These are phyloP conservation scores for Caerostris extrusa DNA, from an alignment of 1,140 invertebrate genomes.

Conservation along the genomic window DNA sequence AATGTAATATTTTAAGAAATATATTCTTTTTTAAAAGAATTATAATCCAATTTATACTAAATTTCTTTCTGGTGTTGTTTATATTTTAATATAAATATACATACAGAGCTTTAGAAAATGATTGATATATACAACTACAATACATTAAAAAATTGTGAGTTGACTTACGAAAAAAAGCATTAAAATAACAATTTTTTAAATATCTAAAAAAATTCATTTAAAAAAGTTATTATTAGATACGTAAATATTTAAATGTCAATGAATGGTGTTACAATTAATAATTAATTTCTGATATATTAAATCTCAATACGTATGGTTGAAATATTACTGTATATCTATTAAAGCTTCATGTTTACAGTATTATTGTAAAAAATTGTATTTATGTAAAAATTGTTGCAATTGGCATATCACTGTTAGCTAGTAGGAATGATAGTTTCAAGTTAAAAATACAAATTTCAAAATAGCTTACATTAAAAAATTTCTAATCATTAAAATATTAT, in stretches of 20 bases:
- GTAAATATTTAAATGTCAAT: not conserved
- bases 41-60: not conserved
- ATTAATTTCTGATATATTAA: not conserved
- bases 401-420: not conserved
- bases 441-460: not conserved
- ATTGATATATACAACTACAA: too few relatives aligned
- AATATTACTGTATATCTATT: not conserved
- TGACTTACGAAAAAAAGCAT: too few relatives aligned
- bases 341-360: not conserved
- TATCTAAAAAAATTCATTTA: too few relatives aligned
- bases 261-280: not conserved
- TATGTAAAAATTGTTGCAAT: conserved; percentile 12
- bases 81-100: not conserved
- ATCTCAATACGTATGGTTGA: not conserved
- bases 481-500: too few relatives aligned
- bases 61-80: not conserved
- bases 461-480: too few relatives aligned
- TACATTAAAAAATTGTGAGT: too few relatives aligned
- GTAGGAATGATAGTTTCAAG: not conserved
- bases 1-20: not conserved
- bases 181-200: too few relatives aligned
- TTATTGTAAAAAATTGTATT: not conserved
- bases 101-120: not conserved
- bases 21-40: not conserved
- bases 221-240: not conserved